Percentiles rank a stretch among this genome's conserved stretches.
These are phyloP conservation scores for Thera britannica DNA, from an alignment of 2,888 invertebrate genomes.

Conservation along the genomic window DNA sequence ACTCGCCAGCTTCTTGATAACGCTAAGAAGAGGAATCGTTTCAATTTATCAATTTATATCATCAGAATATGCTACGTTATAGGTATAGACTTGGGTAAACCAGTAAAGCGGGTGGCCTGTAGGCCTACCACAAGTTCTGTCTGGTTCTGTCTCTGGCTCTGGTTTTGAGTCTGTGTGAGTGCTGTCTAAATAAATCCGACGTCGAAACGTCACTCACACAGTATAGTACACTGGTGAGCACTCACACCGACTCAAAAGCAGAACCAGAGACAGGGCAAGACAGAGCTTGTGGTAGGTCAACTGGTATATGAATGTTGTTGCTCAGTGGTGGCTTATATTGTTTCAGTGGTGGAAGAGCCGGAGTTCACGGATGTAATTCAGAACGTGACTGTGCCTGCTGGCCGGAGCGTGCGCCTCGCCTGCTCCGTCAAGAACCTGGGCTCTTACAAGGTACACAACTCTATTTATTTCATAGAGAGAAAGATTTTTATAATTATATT, in stretches of 20 bases:
- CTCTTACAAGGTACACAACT: constrained; percentile 91
- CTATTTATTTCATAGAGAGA: constrained; percentile 4
- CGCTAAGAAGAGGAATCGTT: constrained; percentile 56
- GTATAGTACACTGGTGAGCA: too few relatives aligned
- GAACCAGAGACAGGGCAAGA: too few relatives aligned
- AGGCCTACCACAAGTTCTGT: too few relatives aligned
- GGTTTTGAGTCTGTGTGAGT: too few relatives aligned
- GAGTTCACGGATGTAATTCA: constrained; percentile 96
- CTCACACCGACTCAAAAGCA: too few relatives aligned
- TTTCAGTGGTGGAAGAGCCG: constrained; percentile 93
- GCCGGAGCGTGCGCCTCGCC: constrained; percentile 93
- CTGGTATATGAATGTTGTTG: constrained; percentile 6
- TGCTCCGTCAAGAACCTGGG: constrained; percentile 96
- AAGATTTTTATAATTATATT: too few relatives aligned
- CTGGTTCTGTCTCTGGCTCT: too few relatives aligned
- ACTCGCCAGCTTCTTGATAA: constrained; percentile 67
- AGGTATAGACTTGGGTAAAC: constrained; percentile 12
- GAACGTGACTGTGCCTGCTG: constrained; percentile 95
- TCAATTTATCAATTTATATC: constrained; percentile 68
- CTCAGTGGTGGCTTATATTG: constrained; percentile 53
- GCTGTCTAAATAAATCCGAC: too few relatives aligned
- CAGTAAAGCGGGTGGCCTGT: not conserved
- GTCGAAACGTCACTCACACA: too few relatives aligned
- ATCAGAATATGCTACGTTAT: constrained; percentile 47
- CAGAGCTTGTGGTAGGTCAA: not conserved